Evolutionary conservation across 2,888 invertebrate species (phyloP).

Genomic region (Schizaphis graminum): DNA sequence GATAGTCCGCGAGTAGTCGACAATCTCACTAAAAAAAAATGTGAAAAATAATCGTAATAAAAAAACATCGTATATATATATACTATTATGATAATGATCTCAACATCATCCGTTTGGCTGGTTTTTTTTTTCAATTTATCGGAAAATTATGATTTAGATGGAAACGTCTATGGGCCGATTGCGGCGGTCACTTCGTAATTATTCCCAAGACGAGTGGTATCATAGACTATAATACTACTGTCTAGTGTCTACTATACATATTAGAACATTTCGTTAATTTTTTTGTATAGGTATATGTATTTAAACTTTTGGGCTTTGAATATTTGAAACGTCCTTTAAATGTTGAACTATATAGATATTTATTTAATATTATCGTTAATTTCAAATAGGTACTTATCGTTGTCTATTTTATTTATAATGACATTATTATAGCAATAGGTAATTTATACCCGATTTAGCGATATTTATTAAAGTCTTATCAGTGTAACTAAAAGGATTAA

Average conservation of each 20-base stretch:
- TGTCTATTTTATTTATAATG: not conserved
- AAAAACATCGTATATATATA: not conserved
- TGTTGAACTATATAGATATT: not conserved
- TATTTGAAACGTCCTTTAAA: not conserved
- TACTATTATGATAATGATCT: not conserved
- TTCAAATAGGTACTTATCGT: not conserved
- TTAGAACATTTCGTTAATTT: not conserved
- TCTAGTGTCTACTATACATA: too few relatives aligned
- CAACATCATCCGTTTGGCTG: not conserved
- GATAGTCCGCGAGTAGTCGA: not conserved
- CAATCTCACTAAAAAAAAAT: not conserved
- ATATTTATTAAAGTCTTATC: not conserved
- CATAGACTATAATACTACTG: not conserved
- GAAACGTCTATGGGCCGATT: not conserved
- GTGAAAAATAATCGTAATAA: not conserved
- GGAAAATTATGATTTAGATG: not conserved
- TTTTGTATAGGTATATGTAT: not conserved
- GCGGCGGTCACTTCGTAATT: not conserved
- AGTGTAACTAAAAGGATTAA: not conserved
- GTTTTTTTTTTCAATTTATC: not conserved
- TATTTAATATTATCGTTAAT: not conserved
- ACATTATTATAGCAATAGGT: not conserved
- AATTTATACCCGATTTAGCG: too few relatives aligned
- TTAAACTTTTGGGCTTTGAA: not conserved
- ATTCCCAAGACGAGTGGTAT: not conserved